Conservation (phyloP, 1,140 invertebrate genomes). For the Cydia splendana region DNA sequence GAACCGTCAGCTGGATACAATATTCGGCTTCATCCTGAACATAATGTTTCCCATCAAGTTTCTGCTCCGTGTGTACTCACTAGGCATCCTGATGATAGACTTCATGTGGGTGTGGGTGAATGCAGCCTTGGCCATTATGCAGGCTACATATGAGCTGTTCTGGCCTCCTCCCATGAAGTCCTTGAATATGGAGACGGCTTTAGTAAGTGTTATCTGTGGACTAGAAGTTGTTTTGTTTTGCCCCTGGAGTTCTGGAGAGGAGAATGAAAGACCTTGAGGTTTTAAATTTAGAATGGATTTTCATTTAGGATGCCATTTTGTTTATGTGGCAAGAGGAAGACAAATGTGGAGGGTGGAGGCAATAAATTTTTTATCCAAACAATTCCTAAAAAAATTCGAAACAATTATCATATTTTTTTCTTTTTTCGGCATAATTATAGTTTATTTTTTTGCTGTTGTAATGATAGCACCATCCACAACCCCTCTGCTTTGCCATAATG, state of each 20-base stretch:
- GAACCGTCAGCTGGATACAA: slow-evolving; percentile 40
- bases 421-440: no score
- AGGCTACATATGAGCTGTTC: slow-evolving; percentile 79
- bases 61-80: slow-evolving; percentile 80
- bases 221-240: neutral
- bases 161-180: slow-evolving; percentile 81
- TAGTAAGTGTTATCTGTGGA: slow-evolving; percentile 75
- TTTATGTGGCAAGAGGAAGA: no score
- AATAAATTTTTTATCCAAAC: no score
- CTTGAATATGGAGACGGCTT: slow-evolving; percentile 81
- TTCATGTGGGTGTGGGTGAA: slow-evolving; percentile 78
- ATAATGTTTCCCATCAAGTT: slow-evolving; percentile 77
- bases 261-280: no score
- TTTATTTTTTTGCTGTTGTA: neutral
- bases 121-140: slow-evolving; percentile 78
- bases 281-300: no score
- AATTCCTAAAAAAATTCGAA: no score
- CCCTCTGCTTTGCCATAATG: neutral
- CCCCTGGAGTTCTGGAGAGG: neutral
- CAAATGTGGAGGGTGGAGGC: no score
- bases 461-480: no score
- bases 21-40: slow-evolving; percentile 52
- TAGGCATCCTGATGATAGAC: slow-evolving; percentile 79
- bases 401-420: no score
- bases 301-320: no score